These are phyloP conservation scores for Dallia pectoralis DNA, from an alignment of 2,797 vertebrate species.

Conservation along the genomic window DNA sequence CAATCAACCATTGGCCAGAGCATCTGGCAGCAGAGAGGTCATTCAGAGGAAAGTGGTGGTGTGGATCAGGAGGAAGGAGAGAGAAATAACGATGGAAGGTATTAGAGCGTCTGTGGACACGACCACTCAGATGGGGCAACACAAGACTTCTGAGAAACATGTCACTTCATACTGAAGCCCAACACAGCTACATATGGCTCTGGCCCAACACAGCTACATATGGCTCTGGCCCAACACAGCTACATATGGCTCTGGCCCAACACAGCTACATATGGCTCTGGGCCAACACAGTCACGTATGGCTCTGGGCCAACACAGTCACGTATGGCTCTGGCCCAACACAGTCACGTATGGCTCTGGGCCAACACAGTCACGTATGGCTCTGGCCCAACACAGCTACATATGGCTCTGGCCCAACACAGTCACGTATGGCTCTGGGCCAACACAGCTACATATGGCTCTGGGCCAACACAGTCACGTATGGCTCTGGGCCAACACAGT, in stretches of 20 bases:
- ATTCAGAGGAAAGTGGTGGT: slow-evolving; percentile 7
- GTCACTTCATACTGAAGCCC: neutral
- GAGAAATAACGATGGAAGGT: slow-evolving; percentile 20
- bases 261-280: too few species aligned
- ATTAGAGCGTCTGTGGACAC: slow-evolving; percentile 41
- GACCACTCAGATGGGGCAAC: slow-evolving; percentile 40
- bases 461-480: too few species aligned
- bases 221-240: too few species aligned
- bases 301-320: too few species aligned
- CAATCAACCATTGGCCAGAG: slow-evolving; percentile 2
- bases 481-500: neutral
- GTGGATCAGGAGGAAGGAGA: neutral
- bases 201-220: neutral
- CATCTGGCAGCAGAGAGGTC: slow-evolving; percentile 5
- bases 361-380: neutral
- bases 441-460: too few species aligned
- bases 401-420: neutral
- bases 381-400: neutral
- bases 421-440: neutral
- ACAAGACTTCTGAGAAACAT: slow-evolving; percentile 26
- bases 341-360: neutral
- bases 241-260: too few species aligned
- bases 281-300: neutral
- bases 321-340: too few species aligned
- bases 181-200: too few species aligned